Evolutionary conservation across 2,888 invertebrate genomes (phyloP).

Genomic region (Parnassius orleans): DNA sequence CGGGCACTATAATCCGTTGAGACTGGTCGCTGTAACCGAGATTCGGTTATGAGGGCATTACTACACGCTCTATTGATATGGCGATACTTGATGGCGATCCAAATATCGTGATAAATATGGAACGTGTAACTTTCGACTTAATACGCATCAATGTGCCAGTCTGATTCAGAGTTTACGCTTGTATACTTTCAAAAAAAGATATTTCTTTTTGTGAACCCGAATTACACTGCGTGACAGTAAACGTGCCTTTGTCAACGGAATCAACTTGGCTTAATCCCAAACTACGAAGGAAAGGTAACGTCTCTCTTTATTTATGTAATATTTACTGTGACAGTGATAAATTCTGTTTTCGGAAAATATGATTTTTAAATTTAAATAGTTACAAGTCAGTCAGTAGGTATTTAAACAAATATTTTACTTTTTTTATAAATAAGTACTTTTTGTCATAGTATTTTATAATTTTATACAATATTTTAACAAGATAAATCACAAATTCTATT

Average conservation of each 20-base stretch:
- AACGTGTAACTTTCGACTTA: too few species aligned
- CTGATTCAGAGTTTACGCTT: constrained; percentile 40
- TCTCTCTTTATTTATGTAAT: constrained; percentile 62
- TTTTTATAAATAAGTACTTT: not conserved
- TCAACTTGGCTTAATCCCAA: constrained; percentile 69
- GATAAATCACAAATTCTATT: constrained; percentile 63
- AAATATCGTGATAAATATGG: too few species aligned
- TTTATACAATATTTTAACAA: constrained; percentile 40
- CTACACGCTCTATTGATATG: too few species aligned
- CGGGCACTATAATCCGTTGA: too few species aligned
- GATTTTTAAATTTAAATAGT: not conserved
- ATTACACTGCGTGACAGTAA: constrained; percentile 54
- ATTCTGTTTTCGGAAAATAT: constrained; percentile 36
- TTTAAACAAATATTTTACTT: not conserved
- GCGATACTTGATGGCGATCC: too few species aligned
- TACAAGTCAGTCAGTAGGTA: not conserved
- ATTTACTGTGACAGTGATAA: constrained; percentile 60
- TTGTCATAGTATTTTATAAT: not conserved
- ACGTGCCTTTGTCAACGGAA: constrained; percentile 59
- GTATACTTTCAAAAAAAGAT: constrained; percentile 40
- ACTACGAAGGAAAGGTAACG: constrained; percentile 62
- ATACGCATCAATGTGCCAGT: too few species aligned
- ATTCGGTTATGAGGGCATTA: too few species aligned
- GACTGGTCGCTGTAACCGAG: too few species aligned
- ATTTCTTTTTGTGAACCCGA: constrained; percentile 46